These are phyloP conservation scores for Rhinichthys klamathensis DNA, from an alignment of 2,113 vertebrate genomes.

Conservation along the genomic window DNA sequence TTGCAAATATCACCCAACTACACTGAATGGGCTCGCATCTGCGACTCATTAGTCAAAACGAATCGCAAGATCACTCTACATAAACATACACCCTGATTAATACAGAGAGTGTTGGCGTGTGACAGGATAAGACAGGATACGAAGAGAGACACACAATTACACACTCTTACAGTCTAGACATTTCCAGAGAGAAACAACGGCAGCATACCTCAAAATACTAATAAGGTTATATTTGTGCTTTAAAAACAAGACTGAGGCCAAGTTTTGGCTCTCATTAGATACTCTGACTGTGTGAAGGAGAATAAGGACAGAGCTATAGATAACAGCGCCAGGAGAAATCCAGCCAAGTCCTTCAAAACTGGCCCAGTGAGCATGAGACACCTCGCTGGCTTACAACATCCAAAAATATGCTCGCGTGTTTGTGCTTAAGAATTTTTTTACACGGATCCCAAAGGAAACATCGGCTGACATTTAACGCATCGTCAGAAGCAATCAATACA, in stretches of 20 bases:
- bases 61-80: conserved; percentile 27
- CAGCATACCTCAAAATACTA: conserved; percentile 14
- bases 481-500: neutral
- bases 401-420: conserved; percentile 14
- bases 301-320: conserved; percentile 27
- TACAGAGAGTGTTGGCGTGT: neutral
- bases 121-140: neutral
- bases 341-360: conserved; percentile 23
- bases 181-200: conserved; percentile 3
- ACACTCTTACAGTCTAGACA: conserved; percentile 8
- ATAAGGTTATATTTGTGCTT: conserved; percentile 40
- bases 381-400: conserved; percentile 28
- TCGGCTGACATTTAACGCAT: conserved; percentile 28
- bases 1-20: conserved; percentile 20
- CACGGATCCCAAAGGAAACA: conserved; percentile 17
- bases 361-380: conserved; percentile 12
- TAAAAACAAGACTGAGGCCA: conserved; percentile 35
- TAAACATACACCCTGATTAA: conserved; percentile 39
- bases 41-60: conserved; percentile 45
- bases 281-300: conserved; percentile 40
- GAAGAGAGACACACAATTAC: conserved; percentile 3
- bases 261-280: conserved; percentile 34
- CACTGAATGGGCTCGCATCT: conserved; percentile 5
- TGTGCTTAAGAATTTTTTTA: conserved; percentile 20
- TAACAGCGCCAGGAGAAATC: conserved; percentile 37